phyloP scores from a whole-genome alignment of 2,888 invertebrate species.

The Gymnocheta viridis region DNA sequence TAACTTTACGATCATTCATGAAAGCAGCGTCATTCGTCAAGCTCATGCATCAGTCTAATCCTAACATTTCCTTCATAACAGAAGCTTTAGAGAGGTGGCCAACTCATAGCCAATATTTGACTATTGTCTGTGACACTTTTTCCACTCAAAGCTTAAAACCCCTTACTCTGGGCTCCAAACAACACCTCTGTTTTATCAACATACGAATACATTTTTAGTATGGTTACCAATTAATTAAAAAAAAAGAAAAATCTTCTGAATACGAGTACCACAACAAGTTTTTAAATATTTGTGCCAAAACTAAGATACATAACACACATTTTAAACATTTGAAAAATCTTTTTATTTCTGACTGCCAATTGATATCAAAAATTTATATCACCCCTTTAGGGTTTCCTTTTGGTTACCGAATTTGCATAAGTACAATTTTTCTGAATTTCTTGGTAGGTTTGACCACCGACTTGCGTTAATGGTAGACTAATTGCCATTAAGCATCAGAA shows the following conservation, averaged over 20 bases:
- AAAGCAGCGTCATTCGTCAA: too few relatives aligned
- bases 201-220: not conserved
- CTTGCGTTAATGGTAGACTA: conserved; percentile 65
- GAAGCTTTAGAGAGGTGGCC: too few relatives aligned
- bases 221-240: conserved; percentile 60
- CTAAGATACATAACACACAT: not conserved
- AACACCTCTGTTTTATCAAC: conserved; percentile 26
- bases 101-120: too few relatives aligned
- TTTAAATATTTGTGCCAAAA: conserved; percentile 26
- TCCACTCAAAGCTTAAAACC: not conserved
- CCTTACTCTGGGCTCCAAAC: not conserved
- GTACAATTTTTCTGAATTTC: conserved; percentile 42
- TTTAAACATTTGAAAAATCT: conserved; percentile 54
- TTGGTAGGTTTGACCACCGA: conserved; percentile 51
- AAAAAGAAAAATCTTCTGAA: conserved; percentile 49
- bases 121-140: too few relatives aligned
- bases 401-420: conserved; percentile 50
- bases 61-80: too few relatives aligned
- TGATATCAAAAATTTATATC: conserved; percentile 20
- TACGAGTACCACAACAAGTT: conserved; percentile 19
- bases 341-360: conserved; percentile 14
- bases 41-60: too few relatives aligned
- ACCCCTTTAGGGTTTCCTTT: conserved; percentile 15
- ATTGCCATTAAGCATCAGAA: conserved; percentile 68
- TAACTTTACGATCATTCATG: not conserved